phyloP scores from a whole-genome alignment of 2,888 invertebrate species.

The Danaus chrysippus region DNA sequence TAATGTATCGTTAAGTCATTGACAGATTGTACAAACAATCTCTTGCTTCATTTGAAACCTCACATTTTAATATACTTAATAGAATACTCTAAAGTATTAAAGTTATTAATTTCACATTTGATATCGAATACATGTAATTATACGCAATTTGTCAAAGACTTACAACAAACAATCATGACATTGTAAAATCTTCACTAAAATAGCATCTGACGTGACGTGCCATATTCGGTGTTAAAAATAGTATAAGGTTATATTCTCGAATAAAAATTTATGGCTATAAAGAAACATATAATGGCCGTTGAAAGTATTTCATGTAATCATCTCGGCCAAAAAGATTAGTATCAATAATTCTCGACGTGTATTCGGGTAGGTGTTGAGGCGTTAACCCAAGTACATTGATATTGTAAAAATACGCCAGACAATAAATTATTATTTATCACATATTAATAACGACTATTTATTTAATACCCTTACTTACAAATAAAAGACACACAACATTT shows the following conservation, averaged over 20 bases:
- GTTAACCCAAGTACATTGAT: constrained; percentile 60
- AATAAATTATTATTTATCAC: constrained; percentile 81
- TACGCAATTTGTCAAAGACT: constrained; percentile 37
- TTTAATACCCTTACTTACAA: neutral
- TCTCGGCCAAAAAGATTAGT: constrained; percentile 24
- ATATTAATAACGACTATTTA: constrained; percentile 52
- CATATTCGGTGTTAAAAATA: constrained; percentile 63
- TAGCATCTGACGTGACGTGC: constrained; percentile 73
- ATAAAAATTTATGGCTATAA: constrained; percentile 42
- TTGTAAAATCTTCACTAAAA: constrained; percentile 37
- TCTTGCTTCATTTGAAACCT: neutral
- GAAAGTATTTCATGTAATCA: constrained; percentile 17
- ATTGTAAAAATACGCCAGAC: constrained; percentile 79
- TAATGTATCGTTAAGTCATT: constrained; percentile 30
- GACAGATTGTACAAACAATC: constrained; percentile 18
- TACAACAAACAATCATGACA: constrained; percentile 60
- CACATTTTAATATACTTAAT: neutral
- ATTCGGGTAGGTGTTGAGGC: constrained; percentile 28
- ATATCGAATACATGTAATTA: neutral
- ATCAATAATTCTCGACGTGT: constrained; percentile 25
- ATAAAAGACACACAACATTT: neutral
- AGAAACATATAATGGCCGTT: constrained; percentile 17
- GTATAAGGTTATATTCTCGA: constrained; percentile 50
- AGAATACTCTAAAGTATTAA: neutral
- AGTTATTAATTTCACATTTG: neutral